Evolutionary conservation across 2,888 invertebrate species (phyloP).

Genomic region (Monoplex corrugatus): DNA sequence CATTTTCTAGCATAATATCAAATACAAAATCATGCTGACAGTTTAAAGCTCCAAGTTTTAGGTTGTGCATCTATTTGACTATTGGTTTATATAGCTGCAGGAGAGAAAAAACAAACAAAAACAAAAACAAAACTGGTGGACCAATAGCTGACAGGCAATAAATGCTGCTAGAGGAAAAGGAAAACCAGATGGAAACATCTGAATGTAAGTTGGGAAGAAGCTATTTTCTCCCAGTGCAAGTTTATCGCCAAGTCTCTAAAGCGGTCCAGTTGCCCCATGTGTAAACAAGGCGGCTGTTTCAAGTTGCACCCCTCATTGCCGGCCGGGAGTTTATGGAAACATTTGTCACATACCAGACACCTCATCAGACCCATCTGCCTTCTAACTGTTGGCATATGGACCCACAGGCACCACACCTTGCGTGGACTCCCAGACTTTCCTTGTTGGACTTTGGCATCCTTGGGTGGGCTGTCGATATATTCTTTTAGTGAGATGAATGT

Average conservation of each 20-base stretch:
- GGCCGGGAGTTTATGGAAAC: constrained; percentile 5
- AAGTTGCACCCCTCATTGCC: not conserved
- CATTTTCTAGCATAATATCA: too few relatives aligned
- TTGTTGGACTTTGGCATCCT: not conserved
- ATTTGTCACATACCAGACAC: not conserved
- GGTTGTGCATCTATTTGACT: too few relatives aligned
- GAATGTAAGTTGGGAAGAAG: too few relatives aligned
- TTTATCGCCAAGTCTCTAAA: not conserved
- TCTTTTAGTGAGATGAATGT: too few relatives aligned
- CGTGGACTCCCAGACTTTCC: not conserved
- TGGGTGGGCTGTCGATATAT: not conserved
- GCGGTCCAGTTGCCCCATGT: not conserved
- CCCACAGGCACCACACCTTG: not conserved
- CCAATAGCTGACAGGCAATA: not conserved
- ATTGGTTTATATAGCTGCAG: not conserved
- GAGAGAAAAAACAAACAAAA: not conserved
- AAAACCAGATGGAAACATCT: not conserved
- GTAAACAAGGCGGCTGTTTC: constrained; percentile 21
- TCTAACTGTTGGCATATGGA: not conserved
- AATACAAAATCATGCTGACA: too few relatives aligned
- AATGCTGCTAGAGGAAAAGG: not conserved
- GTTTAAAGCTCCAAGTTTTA: too few relatives aligned
- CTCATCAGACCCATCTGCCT: constrained; percentile 8
- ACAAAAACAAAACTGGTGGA: not conserved
- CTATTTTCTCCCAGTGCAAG: not conserved